Evolutionary conservation across 2,797 vertebrate genomes (phyloP).

Genomic region (Rhynchotus rufescens): DNA sequence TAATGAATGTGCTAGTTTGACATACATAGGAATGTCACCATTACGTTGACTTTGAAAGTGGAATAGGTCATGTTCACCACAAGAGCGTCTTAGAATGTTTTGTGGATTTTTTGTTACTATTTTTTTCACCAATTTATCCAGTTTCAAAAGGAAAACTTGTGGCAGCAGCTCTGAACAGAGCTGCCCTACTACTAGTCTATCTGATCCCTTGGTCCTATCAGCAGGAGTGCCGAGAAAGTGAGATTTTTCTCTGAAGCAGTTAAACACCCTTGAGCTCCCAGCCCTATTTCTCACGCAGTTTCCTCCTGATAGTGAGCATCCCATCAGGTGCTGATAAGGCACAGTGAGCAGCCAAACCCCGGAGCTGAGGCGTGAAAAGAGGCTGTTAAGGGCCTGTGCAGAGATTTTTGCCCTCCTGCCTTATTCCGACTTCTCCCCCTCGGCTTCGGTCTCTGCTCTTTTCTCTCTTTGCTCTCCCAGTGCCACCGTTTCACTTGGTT

Average conservation of each 20-base stretch:
- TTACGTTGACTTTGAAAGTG: background rate
- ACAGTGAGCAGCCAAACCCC: background rate
- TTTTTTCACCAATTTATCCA: fast-evolving
- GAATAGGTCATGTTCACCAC: background rate
- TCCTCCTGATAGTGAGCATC: background rate
- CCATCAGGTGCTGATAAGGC: background rate
- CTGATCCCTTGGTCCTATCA: fast-evolving
- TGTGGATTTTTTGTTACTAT: background rate
- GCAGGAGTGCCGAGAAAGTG: background rate
- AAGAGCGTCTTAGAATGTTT: background rate
- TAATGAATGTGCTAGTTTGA: background rate
- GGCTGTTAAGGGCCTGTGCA: fast-evolving
- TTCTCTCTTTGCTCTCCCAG: background rate
- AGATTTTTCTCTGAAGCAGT: background rate
- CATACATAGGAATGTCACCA: background rate
- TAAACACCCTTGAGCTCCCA: background rate
- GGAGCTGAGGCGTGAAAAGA: background rate
- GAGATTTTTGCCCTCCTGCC: background rate
- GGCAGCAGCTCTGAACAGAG: background rate
- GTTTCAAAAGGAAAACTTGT: background rate
- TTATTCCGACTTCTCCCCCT: background rate
- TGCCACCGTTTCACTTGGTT: background rate
- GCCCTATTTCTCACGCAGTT: background rate
- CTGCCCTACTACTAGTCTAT: background rate
- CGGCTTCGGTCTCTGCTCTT: background rate